Conservation (phyloP, 2,113 vertebrate species). For the Rhadina sibilatrix region DNA sequence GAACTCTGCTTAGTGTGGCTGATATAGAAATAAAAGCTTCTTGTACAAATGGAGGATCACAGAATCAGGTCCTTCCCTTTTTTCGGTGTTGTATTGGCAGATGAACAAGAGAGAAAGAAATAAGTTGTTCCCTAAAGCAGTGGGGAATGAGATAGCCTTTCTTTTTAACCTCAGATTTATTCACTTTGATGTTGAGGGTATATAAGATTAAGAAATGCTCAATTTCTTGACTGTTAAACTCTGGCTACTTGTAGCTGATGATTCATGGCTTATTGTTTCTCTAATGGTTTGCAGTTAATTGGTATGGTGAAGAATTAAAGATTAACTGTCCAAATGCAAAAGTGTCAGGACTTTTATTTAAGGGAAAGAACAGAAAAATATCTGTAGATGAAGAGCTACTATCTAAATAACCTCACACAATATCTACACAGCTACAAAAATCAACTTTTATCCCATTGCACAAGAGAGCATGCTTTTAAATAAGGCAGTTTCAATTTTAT, state of each 20-base stretch:
- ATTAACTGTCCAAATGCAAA: conserved; percentile 50
- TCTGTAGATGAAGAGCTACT: conserved; percentile 6
- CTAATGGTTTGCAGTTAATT: conserved; percentile 40
- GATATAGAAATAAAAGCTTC: background rate
- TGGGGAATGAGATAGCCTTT: background rate
- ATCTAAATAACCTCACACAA: conserved; percentile 13
- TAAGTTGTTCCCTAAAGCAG: background rate
- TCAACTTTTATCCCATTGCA: background rate
- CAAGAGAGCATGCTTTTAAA: conserved; percentile 46
- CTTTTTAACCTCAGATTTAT: conserved; percentile 58
- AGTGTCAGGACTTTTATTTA: background rate
- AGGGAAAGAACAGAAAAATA: conserved; percentile 7
- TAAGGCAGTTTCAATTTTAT: conserved; percentile 57
- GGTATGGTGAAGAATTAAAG: conserved; percentile 36
- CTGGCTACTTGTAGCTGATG: conserved; percentile 33
- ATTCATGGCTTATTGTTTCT: conserved; percentile 54
- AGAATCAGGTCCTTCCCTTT: background rate
- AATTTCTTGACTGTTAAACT: conserved; percentile 29
- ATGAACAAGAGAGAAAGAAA: background rate
- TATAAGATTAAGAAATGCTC: conserved; percentile 50
- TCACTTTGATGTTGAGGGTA: conserved; percentile 29
- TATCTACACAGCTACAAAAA: conserved; percentile 7
- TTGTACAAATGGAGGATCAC: background rate
- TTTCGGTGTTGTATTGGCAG: background rate
- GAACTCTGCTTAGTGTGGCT: background rate